Base-by-base conservation (phyloP, 2,797 vertebrate genomes). In the Lateolabrax maculatus region DNA sequence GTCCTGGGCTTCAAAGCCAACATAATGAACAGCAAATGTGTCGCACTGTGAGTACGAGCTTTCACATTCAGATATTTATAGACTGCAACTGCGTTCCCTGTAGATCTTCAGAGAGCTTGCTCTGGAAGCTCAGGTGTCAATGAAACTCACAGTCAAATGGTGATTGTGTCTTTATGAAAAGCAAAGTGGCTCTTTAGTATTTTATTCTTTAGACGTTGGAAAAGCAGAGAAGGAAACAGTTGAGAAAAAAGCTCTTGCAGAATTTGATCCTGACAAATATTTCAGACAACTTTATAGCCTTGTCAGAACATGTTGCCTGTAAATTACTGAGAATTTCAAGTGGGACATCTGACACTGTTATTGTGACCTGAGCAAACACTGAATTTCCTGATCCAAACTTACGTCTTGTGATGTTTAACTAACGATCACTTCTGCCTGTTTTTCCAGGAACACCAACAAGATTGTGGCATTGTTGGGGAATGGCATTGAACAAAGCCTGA, bases 1-100 rank as follows among this genome's bases (percentile, higher is more conserved):
- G 97, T 99, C 87, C 94, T 99, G 81, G 98, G 98, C 88, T 99
- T 99, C 95, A 99, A 99, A 92, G 98, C 98, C 84, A 99, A 98
- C 95, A 95, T 98, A 84, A 94, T 97, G 95, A 99, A 95, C 91
- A 89, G 90, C 90, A 97, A 96, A 93, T 99, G 98, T 90, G 90
- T 99, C 6, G 52, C 75, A 8, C 65, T 80, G 96, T 96, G 83
- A 95, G 96, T 96, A 37, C 0, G 1, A 49, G 58, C 55, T 19
- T 13, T 27, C 6, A 11, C 23, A 3, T 6, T 36, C 0, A 11
- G 7, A 9, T 51, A 18, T 68, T 56, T 57, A 10, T 56, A 56
- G 16, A 27, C 16, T 1, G 7, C 13, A 1, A 4, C 3, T 21
- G 29, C 6, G 11, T 41, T 62, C 39, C 16, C 61, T 55, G 71